phyloP scores from a whole-genome alignment of 2,113 vertebrate species.

The Petrocephalus microphthalmus region DNA sequence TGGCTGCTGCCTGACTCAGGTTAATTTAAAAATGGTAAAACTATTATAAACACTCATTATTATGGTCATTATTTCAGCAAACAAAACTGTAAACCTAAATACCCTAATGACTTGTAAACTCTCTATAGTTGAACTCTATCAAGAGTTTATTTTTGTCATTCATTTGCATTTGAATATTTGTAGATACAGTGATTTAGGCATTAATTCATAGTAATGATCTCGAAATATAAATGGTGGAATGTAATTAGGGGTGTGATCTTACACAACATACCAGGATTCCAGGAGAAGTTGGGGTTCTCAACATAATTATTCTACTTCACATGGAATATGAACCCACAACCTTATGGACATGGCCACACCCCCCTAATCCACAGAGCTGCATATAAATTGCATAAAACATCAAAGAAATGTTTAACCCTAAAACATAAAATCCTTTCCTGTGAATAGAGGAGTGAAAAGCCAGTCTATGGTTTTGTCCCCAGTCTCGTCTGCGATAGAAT shows the following conservation, averaged over 20 bases:
- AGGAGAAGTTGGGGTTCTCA: neutral
- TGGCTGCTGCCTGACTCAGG: neutral
- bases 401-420: neutral
- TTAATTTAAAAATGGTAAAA: constrained; percentile 5
- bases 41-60: neutral
- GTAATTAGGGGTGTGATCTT: neutral
- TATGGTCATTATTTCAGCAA: neutral
- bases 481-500: neutral
- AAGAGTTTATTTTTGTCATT: neutral
- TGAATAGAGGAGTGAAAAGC: too few relatives aligned
- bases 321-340: neutral
- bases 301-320: neutral
- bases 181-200: neutral
- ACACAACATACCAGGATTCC: neutral
- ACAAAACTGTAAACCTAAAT: neutral
- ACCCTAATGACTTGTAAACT: neutral
- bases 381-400: neutral
- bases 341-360: neutral
- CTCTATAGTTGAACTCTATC: neutral
- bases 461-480: neutral
- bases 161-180: neutral
- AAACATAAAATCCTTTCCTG: neutral
- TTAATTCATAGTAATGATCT: neutral
- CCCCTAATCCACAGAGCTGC: neutral
- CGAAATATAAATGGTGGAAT: neutral